Conservation (phyloP, 1,140 invertebrate species). For the Tyrophagus putrescentiae region DNA sequence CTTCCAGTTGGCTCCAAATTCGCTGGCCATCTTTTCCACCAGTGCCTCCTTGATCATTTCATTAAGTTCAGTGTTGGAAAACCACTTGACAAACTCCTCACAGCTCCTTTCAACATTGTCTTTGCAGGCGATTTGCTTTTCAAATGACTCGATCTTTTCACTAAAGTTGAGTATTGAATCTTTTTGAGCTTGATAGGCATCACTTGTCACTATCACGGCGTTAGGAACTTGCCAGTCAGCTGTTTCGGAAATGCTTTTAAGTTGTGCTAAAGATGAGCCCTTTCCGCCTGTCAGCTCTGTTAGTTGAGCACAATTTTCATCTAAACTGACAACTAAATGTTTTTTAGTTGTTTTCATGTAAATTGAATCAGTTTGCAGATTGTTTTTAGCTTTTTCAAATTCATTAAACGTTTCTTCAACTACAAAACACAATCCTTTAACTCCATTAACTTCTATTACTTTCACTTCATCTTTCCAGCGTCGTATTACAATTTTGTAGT, state of each 20-base stretch:
- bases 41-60: background rate
- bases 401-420: background rate
- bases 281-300: slow-evolving; percentile 49
- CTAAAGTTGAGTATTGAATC: background rate
- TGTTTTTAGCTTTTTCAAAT: background rate
- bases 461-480: background rate
- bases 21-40: background rate
- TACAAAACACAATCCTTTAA: slow-evolving; percentile 11
- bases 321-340: background rate
- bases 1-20: background rate
- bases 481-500: background rate
- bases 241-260: slow-evolving; percentile 31
- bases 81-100: background rate
- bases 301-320: background rate
- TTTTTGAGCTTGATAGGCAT: slow-evolving; percentile 31
- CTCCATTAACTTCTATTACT: background rate
- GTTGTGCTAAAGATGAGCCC: slow-evolving; percentile 48
- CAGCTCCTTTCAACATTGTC: background rate
- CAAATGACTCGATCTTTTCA: background rate
- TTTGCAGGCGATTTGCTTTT: background rate
- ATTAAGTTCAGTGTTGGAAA: background rate
- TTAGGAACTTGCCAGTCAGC: slow-evolving; percentile 35
- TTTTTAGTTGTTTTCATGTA: no score
- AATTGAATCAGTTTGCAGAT: background rate
- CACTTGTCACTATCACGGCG: slow-evolving; percentile 45